Evolutionary conservation across 2,113 vertebrate species (phyloP).

Genomic region (Arizona elegans): DNA sequence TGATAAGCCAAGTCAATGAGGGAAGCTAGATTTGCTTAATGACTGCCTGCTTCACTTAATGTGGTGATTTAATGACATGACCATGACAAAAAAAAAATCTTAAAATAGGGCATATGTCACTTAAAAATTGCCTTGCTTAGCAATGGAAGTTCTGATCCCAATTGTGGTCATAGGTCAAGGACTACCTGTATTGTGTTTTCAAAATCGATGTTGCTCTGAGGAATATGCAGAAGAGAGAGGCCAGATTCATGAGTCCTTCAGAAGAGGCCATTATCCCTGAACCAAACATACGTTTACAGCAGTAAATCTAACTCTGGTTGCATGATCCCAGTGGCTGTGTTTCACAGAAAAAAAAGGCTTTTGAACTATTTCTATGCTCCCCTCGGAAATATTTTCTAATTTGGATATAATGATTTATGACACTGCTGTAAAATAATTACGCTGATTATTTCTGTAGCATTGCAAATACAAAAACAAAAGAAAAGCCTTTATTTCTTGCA

Average conservation of each 20-base stretch:
- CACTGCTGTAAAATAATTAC: background rate
- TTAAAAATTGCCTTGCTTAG: background rate
- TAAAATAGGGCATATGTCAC: background rate
- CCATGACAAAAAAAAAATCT: background rate
- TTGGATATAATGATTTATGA: background rate
- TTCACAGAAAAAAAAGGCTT: background rate
- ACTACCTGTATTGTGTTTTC: background rate
- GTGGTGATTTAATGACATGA: background rate
- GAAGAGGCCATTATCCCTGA: background rate
- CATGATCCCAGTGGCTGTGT: background rate
- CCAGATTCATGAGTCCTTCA: background rate
- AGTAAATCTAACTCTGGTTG: background rate
- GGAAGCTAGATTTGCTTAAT: background rate
- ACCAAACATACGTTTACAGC: background rate
- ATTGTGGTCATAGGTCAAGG: background rate
- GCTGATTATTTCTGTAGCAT: background rate
- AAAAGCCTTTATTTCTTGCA: background rate
- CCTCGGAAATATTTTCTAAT: background rate
- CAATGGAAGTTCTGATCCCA: background rate
- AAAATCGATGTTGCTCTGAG: background rate
- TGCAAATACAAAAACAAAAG: background rate
- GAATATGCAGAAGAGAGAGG: background rate
- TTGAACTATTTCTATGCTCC: background rate
- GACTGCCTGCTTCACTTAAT: background rate
- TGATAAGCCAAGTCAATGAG: background rate